These are phyloP conservation scores for Pteruthius melanotis DNA, from an alignment of 2,113 vertebrate species.

Conservation along the genomic window DNA sequence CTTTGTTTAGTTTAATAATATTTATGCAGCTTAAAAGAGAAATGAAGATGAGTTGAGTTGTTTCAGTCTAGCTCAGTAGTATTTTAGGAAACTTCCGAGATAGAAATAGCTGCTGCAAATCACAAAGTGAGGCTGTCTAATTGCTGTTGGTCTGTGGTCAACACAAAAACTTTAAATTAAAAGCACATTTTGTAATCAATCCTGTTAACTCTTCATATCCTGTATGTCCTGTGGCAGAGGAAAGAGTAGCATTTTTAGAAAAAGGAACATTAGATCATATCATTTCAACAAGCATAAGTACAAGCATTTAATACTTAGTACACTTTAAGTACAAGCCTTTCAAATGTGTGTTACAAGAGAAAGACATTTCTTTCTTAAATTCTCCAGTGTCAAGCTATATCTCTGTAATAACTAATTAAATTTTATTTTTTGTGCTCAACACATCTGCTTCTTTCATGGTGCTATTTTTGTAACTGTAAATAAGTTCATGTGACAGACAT, in stretches of 20 bases:
- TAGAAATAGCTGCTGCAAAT: conserved; percentile 19
- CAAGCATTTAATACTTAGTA: background rate
- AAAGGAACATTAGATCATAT: background rate
- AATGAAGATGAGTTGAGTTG: background rate
- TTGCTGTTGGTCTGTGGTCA: background rate
- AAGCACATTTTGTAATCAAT: background rate
- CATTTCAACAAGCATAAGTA: background rate
- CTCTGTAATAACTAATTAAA: conserved; percentile 1
- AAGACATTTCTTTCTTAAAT: background rate
- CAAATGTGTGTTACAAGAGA: background rate
- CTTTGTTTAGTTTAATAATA: conserved; percentile 1
- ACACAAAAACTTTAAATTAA: background rate
- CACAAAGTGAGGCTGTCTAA: background rate
- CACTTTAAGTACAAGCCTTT: background rate
- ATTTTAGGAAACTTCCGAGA: conserved; percentile 7
- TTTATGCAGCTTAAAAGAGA: background rate
- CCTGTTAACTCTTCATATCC: background rate
- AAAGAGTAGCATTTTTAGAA: background rate
- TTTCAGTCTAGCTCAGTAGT: background rate
- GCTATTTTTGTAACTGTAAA: conserved; percentile 57
- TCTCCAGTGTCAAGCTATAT: background rate
- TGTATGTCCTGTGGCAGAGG: background rate
- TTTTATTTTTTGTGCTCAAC: background rate
- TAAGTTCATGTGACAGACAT: conserved; percentile 51
- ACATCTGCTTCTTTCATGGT: conserved; percentile 51